phyloP scores from a whole-genome alignment of 37 sponge, comb jelly and placozoan genomes.

The Geodia barretti region DNA sequence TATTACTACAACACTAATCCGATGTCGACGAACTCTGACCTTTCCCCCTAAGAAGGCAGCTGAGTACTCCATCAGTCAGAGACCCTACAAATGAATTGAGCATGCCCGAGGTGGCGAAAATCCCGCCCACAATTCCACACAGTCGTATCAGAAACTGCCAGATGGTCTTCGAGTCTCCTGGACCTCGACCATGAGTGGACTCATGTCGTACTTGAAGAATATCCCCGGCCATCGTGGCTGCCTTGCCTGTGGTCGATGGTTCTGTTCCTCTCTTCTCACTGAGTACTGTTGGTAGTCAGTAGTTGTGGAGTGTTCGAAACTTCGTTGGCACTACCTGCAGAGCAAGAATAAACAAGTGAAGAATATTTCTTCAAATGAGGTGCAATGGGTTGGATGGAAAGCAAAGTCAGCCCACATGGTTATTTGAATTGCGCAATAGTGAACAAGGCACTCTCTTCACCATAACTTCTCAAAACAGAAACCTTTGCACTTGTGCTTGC shows the following conservation, averaged over 20 bases:
- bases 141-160: conserved; percentile 82
- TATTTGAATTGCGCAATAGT: too few relatives aligned
- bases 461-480: too few relatives aligned
- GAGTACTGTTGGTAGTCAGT: conserved; percentile 85
- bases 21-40: background rate
- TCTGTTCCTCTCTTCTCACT: conserved; percentile 73
- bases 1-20: background rate
- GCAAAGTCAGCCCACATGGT: too few relatives aligned
- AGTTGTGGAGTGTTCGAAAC: conserved; percentile 26
- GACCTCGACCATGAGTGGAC: conserved; percentile 79
- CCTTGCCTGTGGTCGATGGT: conserved; percentile 35
- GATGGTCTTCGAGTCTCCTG: conserved; percentile 63
- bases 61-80: conserved; percentile 50
- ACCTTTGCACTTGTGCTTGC: too few relatives aligned
- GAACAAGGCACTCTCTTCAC: too few relatives aligned
- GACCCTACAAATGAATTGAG: conserved; percentile 74
- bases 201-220: conserved; percentile 93
- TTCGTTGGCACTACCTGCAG: conserved; percentile 84
- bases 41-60: background rate
- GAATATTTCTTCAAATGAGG: too few relatives aligned
- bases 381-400: too few relatives aligned
- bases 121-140: conserved; percentile 90
- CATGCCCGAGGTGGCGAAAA: conserved; percentile 96
- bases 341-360: conserved; percentile 63
- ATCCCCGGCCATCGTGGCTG: conserved; percentile 77